Conservation (phyloP, 1,140 invertebrate species). For the Papilio helenus region DNA sequence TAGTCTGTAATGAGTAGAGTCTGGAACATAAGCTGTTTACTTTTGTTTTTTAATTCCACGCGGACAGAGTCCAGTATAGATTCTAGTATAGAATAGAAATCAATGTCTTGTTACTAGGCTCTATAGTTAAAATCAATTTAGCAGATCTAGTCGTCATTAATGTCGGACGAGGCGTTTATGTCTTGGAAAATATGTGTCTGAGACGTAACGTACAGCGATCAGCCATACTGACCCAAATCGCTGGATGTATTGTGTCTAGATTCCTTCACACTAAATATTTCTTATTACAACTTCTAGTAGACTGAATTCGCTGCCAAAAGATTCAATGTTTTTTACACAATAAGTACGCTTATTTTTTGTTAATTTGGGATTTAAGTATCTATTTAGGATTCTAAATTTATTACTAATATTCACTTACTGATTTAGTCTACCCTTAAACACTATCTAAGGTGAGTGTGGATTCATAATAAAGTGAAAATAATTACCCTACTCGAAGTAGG, state of each 20-base stretch:
- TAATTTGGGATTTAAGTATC: not conserved
- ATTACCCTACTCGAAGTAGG: no score
- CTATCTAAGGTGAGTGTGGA: no score
- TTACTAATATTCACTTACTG: no score
- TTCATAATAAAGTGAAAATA: no score
- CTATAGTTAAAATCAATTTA: not conserved
- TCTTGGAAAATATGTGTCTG: conserved; percentile 18
- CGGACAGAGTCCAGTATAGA: no score
- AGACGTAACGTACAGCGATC: not conserved
- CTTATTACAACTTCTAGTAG: not conserved
- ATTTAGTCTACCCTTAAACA: no score
- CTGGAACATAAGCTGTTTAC: no score
- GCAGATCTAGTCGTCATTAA: conserved; percentile 10
- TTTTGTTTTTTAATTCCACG: no score
- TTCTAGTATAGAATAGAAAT: not conserved
- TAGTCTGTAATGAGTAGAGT: no score
- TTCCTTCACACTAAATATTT: conserved; percentile 25
- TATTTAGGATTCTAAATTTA: no score
- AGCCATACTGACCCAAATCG: conserved; percentile 1
- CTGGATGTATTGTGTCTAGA: not conserved
- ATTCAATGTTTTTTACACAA: conserved; percentile 9
- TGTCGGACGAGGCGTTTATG: conserved; percentile 14
- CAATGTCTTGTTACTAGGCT: not conserved
- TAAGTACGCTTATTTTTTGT: not conserved
- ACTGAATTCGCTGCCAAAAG: not conserved